phyloP scores from a whole-genome alignment of 2,113 vertebrate genomes.

The Pseudorectes ferrugineus region DNA sequence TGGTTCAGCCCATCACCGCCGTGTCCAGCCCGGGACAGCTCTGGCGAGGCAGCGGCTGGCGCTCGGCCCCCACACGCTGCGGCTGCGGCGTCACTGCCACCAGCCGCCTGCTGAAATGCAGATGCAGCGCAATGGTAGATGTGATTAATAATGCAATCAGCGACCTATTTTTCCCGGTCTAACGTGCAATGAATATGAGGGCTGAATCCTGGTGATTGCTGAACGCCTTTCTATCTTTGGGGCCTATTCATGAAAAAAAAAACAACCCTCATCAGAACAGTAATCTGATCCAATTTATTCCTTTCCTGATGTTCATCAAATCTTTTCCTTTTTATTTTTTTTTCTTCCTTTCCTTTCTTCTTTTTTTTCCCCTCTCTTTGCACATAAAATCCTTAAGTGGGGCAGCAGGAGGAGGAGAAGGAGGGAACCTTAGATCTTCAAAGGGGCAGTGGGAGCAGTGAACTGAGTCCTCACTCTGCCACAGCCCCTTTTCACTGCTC shows the following conservation, averaged over 20 bases:
- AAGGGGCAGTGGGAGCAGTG: background rate
- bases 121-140: background rate
- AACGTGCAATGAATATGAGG: conserved; percentile 49
- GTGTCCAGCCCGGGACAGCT: background rate
- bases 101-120: conserved; percentile 36
- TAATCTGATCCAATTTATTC: conserved; percentile 62
- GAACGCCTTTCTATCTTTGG: conserved; percentile 57
- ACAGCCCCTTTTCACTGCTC: background rate
- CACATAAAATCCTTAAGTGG: conserved; percentile 39
- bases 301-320: conserved; percentile 63
- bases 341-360: background rate
- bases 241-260: conserved; percentile 58
- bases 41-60: background rate
- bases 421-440: conserved; percentile 10
- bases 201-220: conserved; percentile 64
- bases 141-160: conserved; percentile 69
- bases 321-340: conserved; percentile 50
- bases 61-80: background rate
- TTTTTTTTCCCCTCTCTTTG: background rate
- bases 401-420: background rate
- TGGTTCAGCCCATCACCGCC: rapidly evolving
- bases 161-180: conserved; percentile 62
- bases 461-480: background rate
- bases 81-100: background rate
- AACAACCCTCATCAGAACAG: conserved; percentile 37